phyloP scores from a whole-genome alignment of 1,140 invertebrate genomes.

The Eulimnadia texana region DNA sequence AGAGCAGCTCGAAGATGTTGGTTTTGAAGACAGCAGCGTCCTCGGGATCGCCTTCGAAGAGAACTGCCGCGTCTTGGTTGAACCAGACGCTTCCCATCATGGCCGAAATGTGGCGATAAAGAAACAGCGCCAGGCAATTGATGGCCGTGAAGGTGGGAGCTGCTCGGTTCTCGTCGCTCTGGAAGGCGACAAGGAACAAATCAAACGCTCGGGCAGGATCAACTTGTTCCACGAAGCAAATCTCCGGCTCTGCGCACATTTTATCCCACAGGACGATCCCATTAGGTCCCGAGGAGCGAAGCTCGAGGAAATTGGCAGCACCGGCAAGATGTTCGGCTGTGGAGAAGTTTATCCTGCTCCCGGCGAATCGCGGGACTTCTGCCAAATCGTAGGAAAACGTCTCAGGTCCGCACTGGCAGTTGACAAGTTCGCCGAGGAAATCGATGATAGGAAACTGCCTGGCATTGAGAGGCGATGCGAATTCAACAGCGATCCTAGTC shows the following conservation, averaged over 20 bases:
- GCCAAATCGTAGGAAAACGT: conserved; percentile 1
- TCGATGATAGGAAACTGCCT: not conserved
- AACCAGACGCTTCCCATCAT: not conserved
- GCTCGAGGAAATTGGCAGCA: not conserved
- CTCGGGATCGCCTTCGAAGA: not conserved
- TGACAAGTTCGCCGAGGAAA: not conserved
- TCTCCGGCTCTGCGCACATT: not conserved
- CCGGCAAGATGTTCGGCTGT: not conserved
- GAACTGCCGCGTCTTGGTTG: not conserved
- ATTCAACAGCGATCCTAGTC: not conserved
- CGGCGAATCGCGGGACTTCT: not conserved
- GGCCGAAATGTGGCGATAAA: not conserved
- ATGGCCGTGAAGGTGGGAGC: not conserved
- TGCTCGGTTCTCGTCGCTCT: not conserved
- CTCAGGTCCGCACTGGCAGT: not conserved
- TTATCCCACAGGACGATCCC: conserved; percentile 1
- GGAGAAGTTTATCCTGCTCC: not conserved
- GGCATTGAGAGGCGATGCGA: not conserved
- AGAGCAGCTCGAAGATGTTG: not conserved
- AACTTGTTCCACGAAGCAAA: not conserved
- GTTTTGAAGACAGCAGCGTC: not conserved
- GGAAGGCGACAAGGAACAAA: not conserved
- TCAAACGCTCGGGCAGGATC: not conserved
- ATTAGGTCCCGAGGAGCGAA: not conserved
- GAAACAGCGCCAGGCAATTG: not conserved